A percentile compares a stretch with the other conserved stretches of the same genome.
phyloP scores from a whole-genome alignment of 92 coral and sea anemone species.

The Micromussa lordhowensis region DNA sequence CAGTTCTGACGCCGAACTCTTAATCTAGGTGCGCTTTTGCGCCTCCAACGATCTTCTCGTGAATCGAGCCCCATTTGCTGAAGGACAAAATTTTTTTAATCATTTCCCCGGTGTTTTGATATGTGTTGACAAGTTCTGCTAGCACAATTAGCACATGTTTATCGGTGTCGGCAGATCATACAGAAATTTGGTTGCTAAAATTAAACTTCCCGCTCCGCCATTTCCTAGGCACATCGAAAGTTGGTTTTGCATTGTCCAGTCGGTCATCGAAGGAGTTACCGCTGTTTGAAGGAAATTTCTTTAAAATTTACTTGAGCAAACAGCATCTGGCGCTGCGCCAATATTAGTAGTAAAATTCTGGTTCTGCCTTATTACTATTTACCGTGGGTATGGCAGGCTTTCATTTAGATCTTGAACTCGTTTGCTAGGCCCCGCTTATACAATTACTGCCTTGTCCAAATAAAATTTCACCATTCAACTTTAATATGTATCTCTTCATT shows the following conservation, averaged over 20 bases:
- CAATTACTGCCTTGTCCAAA: slow-evolving; percentile 85
- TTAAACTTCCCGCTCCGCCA: slow-evolving; percentile 69
- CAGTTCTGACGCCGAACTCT: slow-evolving; percentile 17
- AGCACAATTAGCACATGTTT: slow-evolving; percentile 95
- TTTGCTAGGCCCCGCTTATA: slow-evolving; percentile 62
- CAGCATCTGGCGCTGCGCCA: slow-evolving; percentile 87
- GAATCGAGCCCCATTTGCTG: slow-evolving; percentile 22
- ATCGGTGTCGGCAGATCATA: slow-evolving; percentile 78
- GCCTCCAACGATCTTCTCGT: not conserved
- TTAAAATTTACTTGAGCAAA: slow-evolving; percentile 72
- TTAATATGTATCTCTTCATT: slow-evolving; percentile 85
- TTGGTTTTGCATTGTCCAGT: slow-evolving; percentile 61
- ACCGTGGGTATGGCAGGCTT: slow-evolving; percentile 65
- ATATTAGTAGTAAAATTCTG: slow-evolving; percentile 70
- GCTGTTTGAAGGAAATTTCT: slow-evolving; percentile 81
- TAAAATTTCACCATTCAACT: slow-evolving; percentile 75
- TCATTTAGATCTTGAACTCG: slow-evolving; percentile 59
- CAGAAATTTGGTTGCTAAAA: slow-evolving; percentile 70
- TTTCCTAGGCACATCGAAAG: slow-evolving; percentile 66
- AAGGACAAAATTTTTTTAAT: slow-evolving; percentile 63
- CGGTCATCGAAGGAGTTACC: slow-evolving; percentile 55
- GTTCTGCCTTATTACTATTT: slow-evolving; percentile 71
- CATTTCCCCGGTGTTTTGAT: slow-evolving; percentile 88
- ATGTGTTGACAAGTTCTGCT: slow-evolving; percentile 83
- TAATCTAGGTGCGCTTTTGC: slow-evolving; percentile 6